Evolutionary conservation across 1,140 invertebrate species (phyloP).

Genomic region (Octopus sinensis): DNA sequence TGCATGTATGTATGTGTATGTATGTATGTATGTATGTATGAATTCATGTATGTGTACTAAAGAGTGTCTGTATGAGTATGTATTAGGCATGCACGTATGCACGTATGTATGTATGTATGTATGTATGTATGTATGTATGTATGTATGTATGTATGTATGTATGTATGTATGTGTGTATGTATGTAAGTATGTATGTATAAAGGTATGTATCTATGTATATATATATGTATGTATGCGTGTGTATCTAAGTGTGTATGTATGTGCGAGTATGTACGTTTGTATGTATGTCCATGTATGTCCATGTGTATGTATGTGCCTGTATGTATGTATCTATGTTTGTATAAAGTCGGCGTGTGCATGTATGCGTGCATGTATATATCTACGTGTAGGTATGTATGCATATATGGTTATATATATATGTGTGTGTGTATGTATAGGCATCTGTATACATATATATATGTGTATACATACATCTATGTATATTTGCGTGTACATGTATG

Average conservation of each 20-base stretch:
- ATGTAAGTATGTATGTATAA: constrained; percentile 25
- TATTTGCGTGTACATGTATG: not conserved
- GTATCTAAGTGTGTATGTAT: constrained; percentile 22
- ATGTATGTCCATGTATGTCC: constrained; percentile 30
- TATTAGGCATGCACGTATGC: not conserved
- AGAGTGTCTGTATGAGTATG: not conserved
- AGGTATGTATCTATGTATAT: constrained; percentile 22
- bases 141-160: constrained; percentile 8
- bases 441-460: not conserved
- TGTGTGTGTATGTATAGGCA: constrained; percentile 6
- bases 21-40: constrained; percentile 15
- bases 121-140: constrained; percentile 13
- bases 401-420: constrained; percentile 26
- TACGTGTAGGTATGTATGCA: constrained; percentile 27
- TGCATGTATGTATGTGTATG: constrained; percentile 14
- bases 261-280: constrained; percentile 22
- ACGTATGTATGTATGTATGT: not conserved
- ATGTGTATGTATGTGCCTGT: constrained; percentile 31
- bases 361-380: constrained; percentile 27
- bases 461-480: not conserved
- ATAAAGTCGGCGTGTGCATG: constrained; percentile 29
- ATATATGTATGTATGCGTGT: constrained; percentile 16
- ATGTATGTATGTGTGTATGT: constrained; percentile 9
- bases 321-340: constrained; percentile 14
- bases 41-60: not conserved